Base-by-base conservation (phyloP, 2,888 invertebrate species). In the Argyra leucocephala region DNA sequence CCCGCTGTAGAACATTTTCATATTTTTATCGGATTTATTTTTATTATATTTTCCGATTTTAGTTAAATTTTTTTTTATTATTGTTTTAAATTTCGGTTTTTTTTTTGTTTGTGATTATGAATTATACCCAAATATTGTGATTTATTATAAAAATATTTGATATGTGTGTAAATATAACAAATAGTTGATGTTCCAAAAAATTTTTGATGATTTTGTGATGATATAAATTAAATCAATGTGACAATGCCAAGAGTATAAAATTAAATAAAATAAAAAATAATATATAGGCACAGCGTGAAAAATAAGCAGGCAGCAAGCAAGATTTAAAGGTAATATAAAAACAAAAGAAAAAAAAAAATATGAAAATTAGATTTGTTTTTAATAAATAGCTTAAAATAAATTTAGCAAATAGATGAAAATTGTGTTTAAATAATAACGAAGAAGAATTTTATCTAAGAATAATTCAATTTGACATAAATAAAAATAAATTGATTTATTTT, bases 1-100 rank as follows among this genome's bases (percentile, higher is more conserved):
- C 85, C 80, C 78, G 65, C 37, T 37, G 37, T 37, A 37, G 10
- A 37, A 37, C 15, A 6, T 6, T 4, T 6, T 4, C 9, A 26
- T 6, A 26, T 26, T 18, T 10, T 60, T 21, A 26, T 61, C 57
- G 57, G 12, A 57, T 2, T 26, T 62, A 62, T 63, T 64, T 31
- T 31, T 31, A 31, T 59, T 65, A 18, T 62, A 6, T 26, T 26
- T 26, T 26, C 9, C 26, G 26, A 12, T 37, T 37, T 37, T 61
- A 65, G 31, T 48, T 65, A 64, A 62, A 63, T 58, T 66, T 65
- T 63, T 64, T 62, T 65, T 26, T 65, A 22, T 62, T 65, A n/a
- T 60, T 57, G 18, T 59, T 62, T 62, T 22, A 22, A 37, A 61
- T 15, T 66, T 61, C n/a, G 64, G 21, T 63, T 62, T 59, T 65